A percentile compares a stretch with the other conserved stretches of the same genome.
phyloP scores from a whole-genome alignment of 2,888 invertebrate genomes.

The Fissipunctia ypsillon region DNA sequence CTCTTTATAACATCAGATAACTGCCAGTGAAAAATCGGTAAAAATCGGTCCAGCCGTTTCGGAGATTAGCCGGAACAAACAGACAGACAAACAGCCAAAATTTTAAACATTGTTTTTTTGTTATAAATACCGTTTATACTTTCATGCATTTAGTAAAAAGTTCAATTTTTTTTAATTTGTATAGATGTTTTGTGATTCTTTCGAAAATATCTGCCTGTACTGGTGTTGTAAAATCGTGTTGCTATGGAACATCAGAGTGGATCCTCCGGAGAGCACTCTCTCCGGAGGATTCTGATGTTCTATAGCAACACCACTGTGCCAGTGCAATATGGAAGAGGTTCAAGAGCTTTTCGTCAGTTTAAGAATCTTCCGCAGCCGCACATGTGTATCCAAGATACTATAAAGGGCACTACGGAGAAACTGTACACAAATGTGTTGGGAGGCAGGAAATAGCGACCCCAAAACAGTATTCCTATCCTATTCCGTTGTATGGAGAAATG shows the following conservation, averaged over 20 bases:
- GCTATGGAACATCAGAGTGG: conserved; percentile 88
- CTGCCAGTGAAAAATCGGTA: too few relatives aligned
- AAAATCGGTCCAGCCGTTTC: too few relatives aligned
- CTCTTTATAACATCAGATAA: too few relatives aligned
- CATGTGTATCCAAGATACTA: conserved; percentile 93
- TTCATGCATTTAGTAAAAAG: too few relatives aligned
- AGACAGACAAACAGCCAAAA: too few relatives aligned
- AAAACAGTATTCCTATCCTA: conserved; percentile 92
- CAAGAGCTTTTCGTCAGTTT: conserved; percentile 92
- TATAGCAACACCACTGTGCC: too few relatives aligned
- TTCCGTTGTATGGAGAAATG: conserved; percentile 94
- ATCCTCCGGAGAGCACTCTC: conserved; percentile 83
- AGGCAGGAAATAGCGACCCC: conserved; percentile 93
- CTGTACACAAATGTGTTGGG: conserved; percentile 93
- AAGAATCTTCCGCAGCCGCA: conserved; percentile 94
- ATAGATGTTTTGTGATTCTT: conserved; percentile 76
- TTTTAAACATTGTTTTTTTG: too few relatives aligned
- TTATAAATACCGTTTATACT: too few relatives aligned
- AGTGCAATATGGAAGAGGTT: conserved; percentile 90
- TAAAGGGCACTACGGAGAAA: conserved; percentile 91
- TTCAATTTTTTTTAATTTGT: too few relatives aligned
- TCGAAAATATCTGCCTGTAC: conserved; percentile 67
- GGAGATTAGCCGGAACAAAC: too few relatives aligned
- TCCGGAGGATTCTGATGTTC: too few relatives aligned
- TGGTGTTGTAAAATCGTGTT: conserved; percentile 63